Percentiles rank a stretch among this genome's conserved stretches.
Evolutionary conservation across 92 coral and sea anemone species (phyloP).

Genomic region (Actinostola sp.): DNA sequence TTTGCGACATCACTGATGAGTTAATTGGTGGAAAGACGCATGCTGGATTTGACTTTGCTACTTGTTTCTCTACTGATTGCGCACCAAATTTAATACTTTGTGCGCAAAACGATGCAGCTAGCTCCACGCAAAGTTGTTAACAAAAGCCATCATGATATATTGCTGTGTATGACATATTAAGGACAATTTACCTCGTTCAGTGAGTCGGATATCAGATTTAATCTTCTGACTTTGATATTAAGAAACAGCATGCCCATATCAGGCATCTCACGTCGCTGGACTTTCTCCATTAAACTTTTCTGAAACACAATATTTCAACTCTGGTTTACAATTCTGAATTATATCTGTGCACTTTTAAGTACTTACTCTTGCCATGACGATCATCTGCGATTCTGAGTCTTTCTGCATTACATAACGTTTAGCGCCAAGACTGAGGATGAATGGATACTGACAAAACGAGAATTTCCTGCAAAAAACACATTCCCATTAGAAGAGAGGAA

Average conservation of each 20-base stretch:
- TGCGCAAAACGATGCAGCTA: no score
- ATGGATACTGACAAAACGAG: constrained; percentile 97
- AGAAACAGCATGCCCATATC: constrained; percentile 96
- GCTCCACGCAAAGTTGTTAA: no score
- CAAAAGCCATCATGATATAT: no score
- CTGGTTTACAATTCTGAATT: not conserved
- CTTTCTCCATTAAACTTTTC: constrained; percentile 95
- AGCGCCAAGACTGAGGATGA: constrained; percentile 86
- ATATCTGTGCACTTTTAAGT: not conserved
- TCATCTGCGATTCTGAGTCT: constrained; percentile 99
- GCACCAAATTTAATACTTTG: no score
- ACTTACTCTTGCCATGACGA: constrained; percentile 95
- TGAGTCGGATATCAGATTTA: constrained; percentile 84
- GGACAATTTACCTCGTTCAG: constrained; percentile 76
- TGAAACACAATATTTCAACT: constrained; percentile 22
- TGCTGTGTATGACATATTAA: not conserved
- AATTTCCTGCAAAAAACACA: constrained; percentile 65
- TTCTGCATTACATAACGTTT: constrained; percentile 96
- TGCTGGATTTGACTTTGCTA: no score
- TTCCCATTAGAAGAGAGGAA: not conserved
- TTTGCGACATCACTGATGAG: no score
- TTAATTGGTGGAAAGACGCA: no score
- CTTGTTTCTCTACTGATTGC: no score
- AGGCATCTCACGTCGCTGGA: constrained; percentile 91
- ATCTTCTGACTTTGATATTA: constrained; percentile 90